phyloP scores from a whole-genome alignment of 2,888 invertebrate species.

The Drosophila algonquin region DNA sequence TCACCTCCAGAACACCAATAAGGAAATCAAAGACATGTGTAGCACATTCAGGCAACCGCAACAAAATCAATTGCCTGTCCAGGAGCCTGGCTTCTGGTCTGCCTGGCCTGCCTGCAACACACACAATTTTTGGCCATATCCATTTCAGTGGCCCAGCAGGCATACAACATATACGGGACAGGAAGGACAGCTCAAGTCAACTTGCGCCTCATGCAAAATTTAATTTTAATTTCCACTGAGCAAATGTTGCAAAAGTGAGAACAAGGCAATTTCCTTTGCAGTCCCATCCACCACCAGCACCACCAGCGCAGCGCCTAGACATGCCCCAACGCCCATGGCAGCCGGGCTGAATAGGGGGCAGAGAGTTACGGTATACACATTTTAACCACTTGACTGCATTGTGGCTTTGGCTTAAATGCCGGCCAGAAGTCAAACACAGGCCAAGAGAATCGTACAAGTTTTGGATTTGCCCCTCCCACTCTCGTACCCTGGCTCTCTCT shows the following conservation, averaged over 20 bases:
- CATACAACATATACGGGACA: not conserved
- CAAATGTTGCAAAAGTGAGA: constrained; percentile 67
- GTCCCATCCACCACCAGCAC: constrained; percentile 33
- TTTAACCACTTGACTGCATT: constrained; percentile 78
- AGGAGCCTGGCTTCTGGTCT: constrained; percentile 46
- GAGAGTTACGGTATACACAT: constrained; percentile 42
- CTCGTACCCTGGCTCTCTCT: not conserved
- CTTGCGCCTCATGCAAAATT: constrained; percentile 66
- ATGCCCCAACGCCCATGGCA: constrained; percentile 18
- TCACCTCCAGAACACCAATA: not conserved
- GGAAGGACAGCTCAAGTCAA: constrained; percentile 1
- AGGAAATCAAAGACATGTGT: constrained; percentile 6
- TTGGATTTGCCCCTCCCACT: constrained; percentile 17
- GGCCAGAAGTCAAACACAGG: constrained; percentile 66
- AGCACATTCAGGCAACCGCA: constrained; percentile 33
- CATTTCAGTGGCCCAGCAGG: not conserved
- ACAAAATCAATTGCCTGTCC: constrained; percentile 69
- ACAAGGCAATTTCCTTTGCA: constrained; percentile 64
- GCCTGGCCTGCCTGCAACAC: constrained; percentile 41
- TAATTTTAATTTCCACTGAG: constrained; percentile 71
- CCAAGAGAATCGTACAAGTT: constrained; percentile 55
- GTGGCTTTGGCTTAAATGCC: constrained; percentile 66
- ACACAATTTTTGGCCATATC: not conserved
- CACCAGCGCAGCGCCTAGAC: constrained; percentile 8
- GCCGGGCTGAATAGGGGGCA: not conserved